Conservation (phyloP, 2,888 invertebrate genomes). For the Alcis repandata region DNA sequence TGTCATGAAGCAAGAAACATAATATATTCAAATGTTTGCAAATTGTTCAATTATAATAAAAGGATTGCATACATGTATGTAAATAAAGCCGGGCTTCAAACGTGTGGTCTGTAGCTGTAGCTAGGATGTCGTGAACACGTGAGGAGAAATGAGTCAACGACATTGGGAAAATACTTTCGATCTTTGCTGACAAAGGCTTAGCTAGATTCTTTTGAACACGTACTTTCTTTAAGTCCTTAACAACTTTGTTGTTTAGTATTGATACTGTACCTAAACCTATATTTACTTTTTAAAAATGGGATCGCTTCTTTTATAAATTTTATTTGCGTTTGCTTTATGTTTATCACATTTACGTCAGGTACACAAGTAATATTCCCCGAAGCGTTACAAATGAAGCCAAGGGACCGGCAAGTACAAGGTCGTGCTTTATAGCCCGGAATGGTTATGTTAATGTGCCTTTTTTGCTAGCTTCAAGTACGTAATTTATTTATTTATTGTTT, state of each 20-base stretch:
- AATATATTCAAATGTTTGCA: conserved; percentile 29
- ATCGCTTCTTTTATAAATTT: not conserved
- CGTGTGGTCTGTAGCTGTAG: conserved; percentile 10
- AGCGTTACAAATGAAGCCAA: conserved; percentile 45
- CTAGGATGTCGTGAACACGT: conserved; percentile 7
- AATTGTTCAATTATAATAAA: conserved; percentile 30
- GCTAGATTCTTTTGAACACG: not conserved
- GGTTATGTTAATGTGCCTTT: conserved; percentile 38
- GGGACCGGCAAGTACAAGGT: conserved; percentile 45
- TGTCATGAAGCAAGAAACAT: conserved; percentile 12
- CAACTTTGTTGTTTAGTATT: not conserved
- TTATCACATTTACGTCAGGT: not conserved
- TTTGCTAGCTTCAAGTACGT: conserved; percentile 38
- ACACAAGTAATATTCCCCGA: conserved; percentile 35
- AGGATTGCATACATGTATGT: conserved; percentile 15
- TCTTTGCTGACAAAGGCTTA: not conserved
- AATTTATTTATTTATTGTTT: conserved; percentile 16
- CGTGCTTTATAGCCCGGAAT: conserved; percentile 50
- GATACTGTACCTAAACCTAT: not conserved
- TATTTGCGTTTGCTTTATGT: not conserved
- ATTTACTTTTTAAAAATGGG: not conserved
- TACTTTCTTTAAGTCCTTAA: not conserved
- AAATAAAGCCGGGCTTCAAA: conserved; percentile 9
- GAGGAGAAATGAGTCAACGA: conserved; percentile 4
- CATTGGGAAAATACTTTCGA: not conserved